phyloP scores from a whole-genome alignment of 2,797 vertebrate species.

The Toxotes lorentzi region DNA sequence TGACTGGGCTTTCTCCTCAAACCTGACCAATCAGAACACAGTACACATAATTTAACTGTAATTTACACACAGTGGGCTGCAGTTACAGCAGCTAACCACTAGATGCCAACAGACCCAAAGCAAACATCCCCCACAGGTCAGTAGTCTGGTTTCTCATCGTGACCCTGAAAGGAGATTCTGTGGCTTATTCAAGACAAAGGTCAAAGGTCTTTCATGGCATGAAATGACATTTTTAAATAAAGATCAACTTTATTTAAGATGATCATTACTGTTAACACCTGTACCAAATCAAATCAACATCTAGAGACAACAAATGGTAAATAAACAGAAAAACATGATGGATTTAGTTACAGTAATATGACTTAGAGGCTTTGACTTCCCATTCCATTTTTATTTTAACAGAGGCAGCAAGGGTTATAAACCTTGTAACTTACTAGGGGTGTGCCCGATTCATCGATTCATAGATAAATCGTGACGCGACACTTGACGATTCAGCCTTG shows the following conservation, averaged over 20 bases:
- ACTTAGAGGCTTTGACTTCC: too few relatives aligned
- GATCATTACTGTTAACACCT: too few relatives aligned
- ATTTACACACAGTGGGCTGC: background rate
- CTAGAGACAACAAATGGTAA: background rate
- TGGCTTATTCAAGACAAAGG: background rate
- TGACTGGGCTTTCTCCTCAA: slow-evolving; percentile 97
- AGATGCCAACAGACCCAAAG: slow-evolving; percentile 57
- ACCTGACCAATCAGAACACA: slow-evolving; percentile 82
- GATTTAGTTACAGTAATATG: too few relatives aligned
- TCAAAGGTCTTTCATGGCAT: background rate
- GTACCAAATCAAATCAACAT: background rate
- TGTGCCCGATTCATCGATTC: too few relatives aligned
- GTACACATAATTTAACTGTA: background rate
- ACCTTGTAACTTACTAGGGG: too few relatives aligned
- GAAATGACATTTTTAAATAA: background rate
- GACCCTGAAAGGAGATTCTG: background rate
- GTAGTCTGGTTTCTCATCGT: background rate
- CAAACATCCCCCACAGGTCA: background rate
- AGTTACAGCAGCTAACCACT: slow-evolving; percentile 51
- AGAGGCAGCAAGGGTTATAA: background rate
- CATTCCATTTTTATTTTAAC: too few relatives aligned
- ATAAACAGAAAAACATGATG: background rate
- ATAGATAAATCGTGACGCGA: too few relatives aligned
- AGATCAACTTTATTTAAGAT: background rate
- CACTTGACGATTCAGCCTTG: too few relatives aligned